These are phyloP conservation scores for Trichechus manatus DNA, from an alignment of 2,113 vertebrate genomes.

Conservation along the genomic window DNA sequence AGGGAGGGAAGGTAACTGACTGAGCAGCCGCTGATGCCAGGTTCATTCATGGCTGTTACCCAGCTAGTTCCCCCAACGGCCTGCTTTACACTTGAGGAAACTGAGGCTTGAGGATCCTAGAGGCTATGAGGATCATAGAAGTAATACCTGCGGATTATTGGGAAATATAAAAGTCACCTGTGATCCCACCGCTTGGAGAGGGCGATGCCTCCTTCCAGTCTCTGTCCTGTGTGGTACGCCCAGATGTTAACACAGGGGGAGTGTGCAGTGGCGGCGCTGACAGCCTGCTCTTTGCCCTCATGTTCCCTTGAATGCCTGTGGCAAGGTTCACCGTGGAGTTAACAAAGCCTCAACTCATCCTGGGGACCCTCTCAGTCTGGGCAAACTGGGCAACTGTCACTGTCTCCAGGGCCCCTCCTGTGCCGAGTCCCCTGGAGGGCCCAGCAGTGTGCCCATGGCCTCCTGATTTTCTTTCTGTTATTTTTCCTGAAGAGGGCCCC, in stretches of 20 bases:
- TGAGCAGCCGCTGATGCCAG: background rate
- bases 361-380: background rate
- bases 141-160: background rate
- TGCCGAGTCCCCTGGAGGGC: background rate
- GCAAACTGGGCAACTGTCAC: background rate
- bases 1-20: background rate
- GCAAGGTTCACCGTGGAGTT: background rate
- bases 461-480: background rate
- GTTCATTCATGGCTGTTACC: background rate
- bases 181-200: background rate
- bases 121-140: background rate
- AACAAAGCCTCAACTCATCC: background rate
- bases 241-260: background rate
- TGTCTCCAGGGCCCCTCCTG: too few relatives aligned
- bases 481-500: background rate
- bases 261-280: fast-evolving
- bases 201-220: background rate
- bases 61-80: background rate
- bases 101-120: too few relatives aligned
- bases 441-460: fast-evolving
- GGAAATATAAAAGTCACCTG: background rate
- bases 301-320: fast-evolving
- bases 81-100: background rate
- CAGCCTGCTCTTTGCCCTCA: background rate
- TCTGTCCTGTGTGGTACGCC: background rate